Evolutionary conservation across 2,888 invertebrate species (phyloP).

Genomic region (Erebia ligea): DNA sequence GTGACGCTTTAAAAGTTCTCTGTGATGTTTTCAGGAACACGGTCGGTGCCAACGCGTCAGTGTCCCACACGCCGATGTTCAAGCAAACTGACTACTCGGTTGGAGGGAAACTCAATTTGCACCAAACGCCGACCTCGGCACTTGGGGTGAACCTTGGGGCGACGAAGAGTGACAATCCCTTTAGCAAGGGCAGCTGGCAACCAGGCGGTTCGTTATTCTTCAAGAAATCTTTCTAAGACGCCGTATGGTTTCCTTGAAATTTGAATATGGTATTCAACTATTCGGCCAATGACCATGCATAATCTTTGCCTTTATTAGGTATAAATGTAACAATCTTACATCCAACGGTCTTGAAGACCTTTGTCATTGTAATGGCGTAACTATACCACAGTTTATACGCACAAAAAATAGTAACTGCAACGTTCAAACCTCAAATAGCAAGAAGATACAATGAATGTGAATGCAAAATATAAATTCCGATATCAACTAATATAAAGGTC

Average conservation of each 20-base stretch:
- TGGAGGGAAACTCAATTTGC: conserved; percentile 44
- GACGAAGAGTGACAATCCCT: conserved; percentile 35
- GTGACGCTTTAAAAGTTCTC: background rate
- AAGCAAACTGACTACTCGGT: conserved; percentile 45
- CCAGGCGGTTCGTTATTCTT: conserved; percentile 26
- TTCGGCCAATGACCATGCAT: too few species aligned
- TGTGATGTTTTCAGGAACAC: conserved; percentile 41
- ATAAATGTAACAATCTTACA: too few species aligned
- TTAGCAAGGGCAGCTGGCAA: conserved; percentile 41
- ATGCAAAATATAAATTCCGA: too few species aligned
- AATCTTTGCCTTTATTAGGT: too few species aligned
- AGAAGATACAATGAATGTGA: too few species aligned
- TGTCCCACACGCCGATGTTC: conserved; percentile 44
- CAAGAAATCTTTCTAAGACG: conserved; percentile 41
- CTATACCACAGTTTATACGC: too few species aligned
- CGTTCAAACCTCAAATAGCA: too few species aligned
- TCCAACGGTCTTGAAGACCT: too few species aligned
- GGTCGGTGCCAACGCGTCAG: conserved; percentile 42
- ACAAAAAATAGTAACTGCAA: too few species aligned
- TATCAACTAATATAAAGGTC: too few species aligned
- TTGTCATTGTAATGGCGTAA: too few species aligned
- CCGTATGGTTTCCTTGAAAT: background rate
- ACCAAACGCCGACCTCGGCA: conserved; percentile 44
- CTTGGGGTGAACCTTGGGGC: conserved; percentile 43
- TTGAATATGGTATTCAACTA: too few species aligned